phyloP scores from a whole-genome alignment of 2,888 invertebrate genomes.

The Leuctra nigra region DNA sequence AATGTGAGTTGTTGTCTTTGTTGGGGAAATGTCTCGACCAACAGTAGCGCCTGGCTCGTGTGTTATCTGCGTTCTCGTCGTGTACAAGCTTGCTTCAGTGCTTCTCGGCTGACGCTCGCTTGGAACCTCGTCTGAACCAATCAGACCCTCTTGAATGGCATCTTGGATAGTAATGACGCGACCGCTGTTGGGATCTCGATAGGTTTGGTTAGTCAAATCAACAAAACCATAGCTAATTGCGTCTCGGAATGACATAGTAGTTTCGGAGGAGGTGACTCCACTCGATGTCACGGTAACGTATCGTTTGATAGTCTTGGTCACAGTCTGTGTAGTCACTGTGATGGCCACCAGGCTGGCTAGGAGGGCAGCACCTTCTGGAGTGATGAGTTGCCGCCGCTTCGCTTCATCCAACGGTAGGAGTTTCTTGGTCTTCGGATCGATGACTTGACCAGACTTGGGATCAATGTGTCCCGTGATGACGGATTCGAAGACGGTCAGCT shows the following conservation, averaged over 20 bases:
- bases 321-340: conserved; percentile 79
- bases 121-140: conserved; percentile 17
- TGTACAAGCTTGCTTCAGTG: not conserved
- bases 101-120: not conserved
- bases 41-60: not conserved
- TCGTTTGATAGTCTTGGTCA: conserved; percentile 75
- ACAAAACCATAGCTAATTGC: conserved; percentile 72
- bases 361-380: conserved; percentile 80
- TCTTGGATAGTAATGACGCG: conserved; percentile 35
- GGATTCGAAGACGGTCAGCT: conserved; percentile 79
- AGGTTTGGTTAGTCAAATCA: conserved; percentile 68
- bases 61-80: conserved; percentile 5
- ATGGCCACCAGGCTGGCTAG: conserved; percentile 80
- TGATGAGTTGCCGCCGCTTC: conserved; percentile 75
- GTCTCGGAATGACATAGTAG: conserved; percentile 66
- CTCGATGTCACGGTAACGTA: conserved; percentile 71
- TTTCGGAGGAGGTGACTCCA: conserved; percentile 43
- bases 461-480: conserved; percentile 82
- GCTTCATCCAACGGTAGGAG: conserved; percentile 78
- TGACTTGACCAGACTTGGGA: conserved; percentile 76
- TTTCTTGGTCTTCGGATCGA: conserved; percentile 65
- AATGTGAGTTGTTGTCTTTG: not conserved
- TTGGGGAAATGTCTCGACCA: not conserved
- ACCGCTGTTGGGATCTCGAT: conserved; percentile 41
- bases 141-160: conserved; percentile 38